These are phyloP conservation scores for Brachionus sp. DNA, from an alignment of 1,140 invertebrate genomes.

Conservation along the genomic window DNA sequence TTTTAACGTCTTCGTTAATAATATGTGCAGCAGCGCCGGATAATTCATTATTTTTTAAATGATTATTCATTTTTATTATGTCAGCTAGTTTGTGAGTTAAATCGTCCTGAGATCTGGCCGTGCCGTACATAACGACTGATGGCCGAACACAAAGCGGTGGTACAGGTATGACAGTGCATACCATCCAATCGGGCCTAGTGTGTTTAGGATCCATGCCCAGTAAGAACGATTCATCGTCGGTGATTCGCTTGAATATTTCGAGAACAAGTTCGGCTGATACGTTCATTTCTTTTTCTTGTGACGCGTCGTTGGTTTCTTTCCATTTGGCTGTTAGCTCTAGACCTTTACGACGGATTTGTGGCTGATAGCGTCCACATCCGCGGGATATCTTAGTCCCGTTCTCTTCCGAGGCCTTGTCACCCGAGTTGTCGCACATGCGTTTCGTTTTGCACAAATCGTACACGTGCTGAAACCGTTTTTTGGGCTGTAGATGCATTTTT, in stretches of 20 bases:
- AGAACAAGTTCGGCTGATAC: constrained; percentile 89
- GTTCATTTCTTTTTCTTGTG: constrained; percentile 77
- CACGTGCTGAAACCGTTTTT: constrained; percentile 86
- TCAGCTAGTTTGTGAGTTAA: constrained; percentile 97
- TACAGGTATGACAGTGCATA: constrained; percentile 91
- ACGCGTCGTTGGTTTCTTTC: constrained; percentile 77
- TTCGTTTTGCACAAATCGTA: constrained; percentile 98
- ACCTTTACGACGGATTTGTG: constrained; percentile 79
- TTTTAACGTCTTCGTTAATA: constrained; percentile 90
- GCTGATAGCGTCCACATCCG: constrained; percentile 95
- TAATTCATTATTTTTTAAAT: constrained; percentile 86
- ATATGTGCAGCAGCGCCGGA: constrained; percentile 93
- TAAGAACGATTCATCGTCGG: constrained; percentile 92
- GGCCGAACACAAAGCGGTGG: constrained; percentile 86
- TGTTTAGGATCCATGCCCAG: constrained; percentile 92
- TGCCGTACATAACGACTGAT: constrained; percentile 97
- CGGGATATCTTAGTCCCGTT: constrained; percentile 68
- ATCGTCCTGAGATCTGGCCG: constrained; percentile 88
- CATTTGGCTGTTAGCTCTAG: constrained; percentile 91
- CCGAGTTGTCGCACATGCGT: constrained; percentile 78
- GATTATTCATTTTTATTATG: constrained; percentile 98
- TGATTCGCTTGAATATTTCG: constrained; percentile 94
- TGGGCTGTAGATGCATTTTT: constrained; percentile 92
- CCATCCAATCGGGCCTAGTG: constrained; percentile 98
- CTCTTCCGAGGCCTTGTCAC: constrained; percentile 55